Evolutionary conservation across 2,113 vertebrate species (phyloP), one percentile per base, ranked within the genome.

Genomic region (Lophius piscatorius): DNA sequence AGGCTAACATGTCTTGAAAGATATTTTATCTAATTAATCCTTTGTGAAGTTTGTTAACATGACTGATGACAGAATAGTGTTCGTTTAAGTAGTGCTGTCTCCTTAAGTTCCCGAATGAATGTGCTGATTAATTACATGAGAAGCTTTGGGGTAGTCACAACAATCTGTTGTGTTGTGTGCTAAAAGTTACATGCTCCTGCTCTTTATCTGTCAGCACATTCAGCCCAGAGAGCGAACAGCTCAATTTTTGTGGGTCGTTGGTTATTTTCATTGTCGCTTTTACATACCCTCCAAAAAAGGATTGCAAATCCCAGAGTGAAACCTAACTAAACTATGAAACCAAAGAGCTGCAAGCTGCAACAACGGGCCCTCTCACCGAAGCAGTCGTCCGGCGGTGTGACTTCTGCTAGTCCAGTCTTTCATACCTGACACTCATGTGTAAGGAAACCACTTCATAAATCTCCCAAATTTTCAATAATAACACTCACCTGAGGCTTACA

Each of bases 11-110:
- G 36, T 52, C 52, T 52, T 70, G 39, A 47, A 71, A 41, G 61
- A 29, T 45, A 72, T 74, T 63, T 21, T 26, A 39, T 29, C 48
- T 70, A 76, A 88, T 86, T 79, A 83, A 60, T 72, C 18, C 38
- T 55, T 52, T 31, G 47, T 57, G 68, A 71, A 14, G 36, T 55
- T 83, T 78, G 74, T 81, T 83, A 84, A 83, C 74, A 56, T 75
- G 70, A 86, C 62, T 79, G 74, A 49, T 70, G 71, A 73, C 59
- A 39, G 31, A 62, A 56, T 18, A 36, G 48, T 11, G 16, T 65
- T 52, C 78, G 61, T 82, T 81, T 80, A 67, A 78, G 51, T 14
- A 17, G 4, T 1, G 14, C 58, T 50, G 39, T 67, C 57, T 76
- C 55, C 34, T 76, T 74, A 68, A 24, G 35, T 29, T 29, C 40